Percentiles rank a stretch among this genome's conserved stretches.
Evolutionary conservation across 1,140 invertebrate species (phyloP).

Genomic region (Drosophila seguyi): DNA sequence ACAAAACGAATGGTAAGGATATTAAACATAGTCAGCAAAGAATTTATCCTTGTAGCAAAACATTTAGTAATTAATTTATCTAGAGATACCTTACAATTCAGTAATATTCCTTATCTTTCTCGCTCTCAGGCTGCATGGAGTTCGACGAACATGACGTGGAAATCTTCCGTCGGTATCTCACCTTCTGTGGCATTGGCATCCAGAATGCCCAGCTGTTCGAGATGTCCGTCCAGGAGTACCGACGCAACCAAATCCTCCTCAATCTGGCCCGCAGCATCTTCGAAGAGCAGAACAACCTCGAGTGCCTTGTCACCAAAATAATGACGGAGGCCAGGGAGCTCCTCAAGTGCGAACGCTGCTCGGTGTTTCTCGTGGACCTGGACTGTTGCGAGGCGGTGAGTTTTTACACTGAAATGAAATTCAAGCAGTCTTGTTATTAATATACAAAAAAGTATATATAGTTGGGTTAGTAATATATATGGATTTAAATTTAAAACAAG

Average conservation of each 20-base stretch:
- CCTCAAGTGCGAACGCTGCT: constrained; percentile 96
- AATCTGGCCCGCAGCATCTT: constrained; percentile 95
- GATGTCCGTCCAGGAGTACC: constrained; percentile 96
- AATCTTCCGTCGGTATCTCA: constrained; percentile 94
- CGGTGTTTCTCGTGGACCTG: constrained; percentile 94
- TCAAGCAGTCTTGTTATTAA: neutral
- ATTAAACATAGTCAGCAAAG: neutral
- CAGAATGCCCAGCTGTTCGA: constrained; percentile 99
- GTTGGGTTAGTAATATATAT: too few relatives aligned
- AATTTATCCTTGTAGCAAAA: neutral
- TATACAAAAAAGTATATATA: too few relatives aligned
- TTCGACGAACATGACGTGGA: constrained; percentile 96
- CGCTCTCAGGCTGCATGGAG: constrained; percentile 88
- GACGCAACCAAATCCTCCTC: constrained; percentile 96
- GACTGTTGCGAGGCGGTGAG: constrained; percentile 94
- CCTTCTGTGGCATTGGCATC: constrained; percentile 98
- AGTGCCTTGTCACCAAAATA: constrained; percentile 97
- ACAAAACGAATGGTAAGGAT: constrained; percentile 92
- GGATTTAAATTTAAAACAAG: neutral
- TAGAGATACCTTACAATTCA: neutral
- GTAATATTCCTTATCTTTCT: neutral
- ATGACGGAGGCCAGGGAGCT: constrained; percentile 97
- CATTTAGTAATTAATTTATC: neutral
- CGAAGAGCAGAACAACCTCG: constrained; percentile 96
- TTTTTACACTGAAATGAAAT: constrained; percentile 39